These are phyloP conservation scores for Elephantulus edwardii DNA, from an alignment of 2,113 vertebrate genomes.

Conservation along the genomic window DNA sequence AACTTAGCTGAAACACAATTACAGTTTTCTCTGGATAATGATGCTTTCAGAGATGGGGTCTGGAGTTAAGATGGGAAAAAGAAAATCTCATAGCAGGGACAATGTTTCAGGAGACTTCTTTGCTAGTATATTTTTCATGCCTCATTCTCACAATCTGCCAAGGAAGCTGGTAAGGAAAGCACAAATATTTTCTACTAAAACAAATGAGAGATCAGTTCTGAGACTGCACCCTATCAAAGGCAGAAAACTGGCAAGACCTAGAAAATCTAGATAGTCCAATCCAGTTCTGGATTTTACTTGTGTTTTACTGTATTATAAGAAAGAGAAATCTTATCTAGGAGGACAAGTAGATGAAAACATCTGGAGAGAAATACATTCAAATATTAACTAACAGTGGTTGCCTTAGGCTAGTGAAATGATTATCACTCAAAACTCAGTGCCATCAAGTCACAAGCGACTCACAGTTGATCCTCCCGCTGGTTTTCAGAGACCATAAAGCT, in stretches of 20 bases:
- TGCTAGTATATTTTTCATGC: background rate
- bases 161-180: background rate
- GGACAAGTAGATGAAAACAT: background rate
- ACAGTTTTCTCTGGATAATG: background rate
- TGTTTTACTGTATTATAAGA: background rate
- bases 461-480: background rate
- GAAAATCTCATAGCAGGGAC: background rate
- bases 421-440: background rate
- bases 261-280: background rate
- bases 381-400: background rate
- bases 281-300: background rate
- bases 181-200: background rate
- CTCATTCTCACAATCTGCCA: background rate
- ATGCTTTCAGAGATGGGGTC: background rate
- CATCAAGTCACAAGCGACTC: background rate
- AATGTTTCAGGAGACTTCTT: background rate
- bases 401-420: background rate
- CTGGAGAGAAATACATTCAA: background rate
- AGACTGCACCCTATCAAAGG: background rate
- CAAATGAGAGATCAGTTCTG: background rate
- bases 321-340: slow-evolving; percentile 4
- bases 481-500: background rate
- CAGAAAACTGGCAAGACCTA: background rate
- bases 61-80: background rate
- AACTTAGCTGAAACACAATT: background rate